Evolutionary conservation across 2,888 invertebrate genomes (phyloP).

Genomic region (Tiliacea citrago): DNA sequence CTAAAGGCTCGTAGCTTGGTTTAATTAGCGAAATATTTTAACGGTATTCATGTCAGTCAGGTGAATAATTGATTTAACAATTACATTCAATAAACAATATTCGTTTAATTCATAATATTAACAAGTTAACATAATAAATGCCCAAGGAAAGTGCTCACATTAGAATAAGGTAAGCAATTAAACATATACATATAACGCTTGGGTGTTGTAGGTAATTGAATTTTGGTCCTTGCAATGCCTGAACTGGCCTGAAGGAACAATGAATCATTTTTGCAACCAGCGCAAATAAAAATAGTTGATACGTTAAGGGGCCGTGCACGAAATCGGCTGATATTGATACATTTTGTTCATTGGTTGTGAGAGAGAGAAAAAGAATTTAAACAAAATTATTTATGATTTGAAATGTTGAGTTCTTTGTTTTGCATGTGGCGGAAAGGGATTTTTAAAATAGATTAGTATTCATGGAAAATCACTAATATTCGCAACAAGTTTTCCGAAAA

Average conservation of each 20-base stretch:
- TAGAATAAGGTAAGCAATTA: not conserved
- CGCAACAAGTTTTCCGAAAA: no score
- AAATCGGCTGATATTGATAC: no score
- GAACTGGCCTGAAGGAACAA: no score
- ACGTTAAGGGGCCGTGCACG: no score
- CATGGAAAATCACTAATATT: no score
- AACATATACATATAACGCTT: not conserved
- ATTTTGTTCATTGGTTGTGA: no score
- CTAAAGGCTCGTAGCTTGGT: conserved; percentile 23
- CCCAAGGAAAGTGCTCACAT: not conserved
- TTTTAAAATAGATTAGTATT: no score
- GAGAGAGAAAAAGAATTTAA: no score
- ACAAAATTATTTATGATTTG: no score
- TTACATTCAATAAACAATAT: conserved; percentile 2
- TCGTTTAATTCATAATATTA: not conserved
- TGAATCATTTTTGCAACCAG: not conserved
- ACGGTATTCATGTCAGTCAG: conserved; percentile 33
- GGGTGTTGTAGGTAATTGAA: not conserved
- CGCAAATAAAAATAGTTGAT: not conserved
- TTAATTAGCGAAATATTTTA: conserved; percentile 37
- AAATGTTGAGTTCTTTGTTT: no score
- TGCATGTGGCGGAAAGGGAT: no score
- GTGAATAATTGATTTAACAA: conserved; percentile 11
- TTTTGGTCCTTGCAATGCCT: not conserved
- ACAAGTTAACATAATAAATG: not conserved